Evolutionary conservation across 2,888 invertebrate species (phyloP), one percentile per base, ranked within the genome.

Genomic region (Cerastis leucographa): DNA sequence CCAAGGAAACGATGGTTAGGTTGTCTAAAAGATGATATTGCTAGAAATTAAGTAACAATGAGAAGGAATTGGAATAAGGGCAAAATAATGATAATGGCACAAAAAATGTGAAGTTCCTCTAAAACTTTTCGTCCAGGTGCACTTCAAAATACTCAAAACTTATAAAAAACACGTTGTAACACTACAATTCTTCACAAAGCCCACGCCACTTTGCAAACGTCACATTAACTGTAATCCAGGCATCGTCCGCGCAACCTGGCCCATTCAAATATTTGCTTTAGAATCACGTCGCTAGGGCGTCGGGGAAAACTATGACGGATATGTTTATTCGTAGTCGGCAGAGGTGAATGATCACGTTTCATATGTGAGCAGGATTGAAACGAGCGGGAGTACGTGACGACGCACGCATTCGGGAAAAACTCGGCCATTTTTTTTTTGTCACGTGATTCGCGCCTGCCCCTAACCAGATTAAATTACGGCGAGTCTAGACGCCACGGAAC

Each of bases 321-420:
- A 91, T 92, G 92, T 94, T 93, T 94, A 93, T 94, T 90, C 87
- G 91, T 90, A 91, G 82, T 89, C 89, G 91, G 90, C 85, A 86
- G 88, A 86, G 88, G 91, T 92, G 93, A 94, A 94, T 93, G 93
- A 95, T 95, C 96, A 96, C 96, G 96, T 95, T 93, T 91, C 92
- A 92, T 92, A 92, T 92, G 91, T 92, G 89, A 89, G 92, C 89
- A 87, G 91, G 93, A 94, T 94, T 93, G 93, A 92, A 94, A 91
- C 90, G 92, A 89, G 91, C 89, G 75, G 71, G 84, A 81, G 92
- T 87, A 94, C 95, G 95, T 94, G 94, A 89, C 90, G 85, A 89
- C 92, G 91, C 90, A 91, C 91, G 91, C 90, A 91, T 93, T 92
- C 90, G 88, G 92, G 93, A 93, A 93, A 92, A 87, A 78, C 22